Evolutionary conservation across 1,140 invertebrate genomes (phyloP).

Genomic region (Achatina immaculata): DNA sequence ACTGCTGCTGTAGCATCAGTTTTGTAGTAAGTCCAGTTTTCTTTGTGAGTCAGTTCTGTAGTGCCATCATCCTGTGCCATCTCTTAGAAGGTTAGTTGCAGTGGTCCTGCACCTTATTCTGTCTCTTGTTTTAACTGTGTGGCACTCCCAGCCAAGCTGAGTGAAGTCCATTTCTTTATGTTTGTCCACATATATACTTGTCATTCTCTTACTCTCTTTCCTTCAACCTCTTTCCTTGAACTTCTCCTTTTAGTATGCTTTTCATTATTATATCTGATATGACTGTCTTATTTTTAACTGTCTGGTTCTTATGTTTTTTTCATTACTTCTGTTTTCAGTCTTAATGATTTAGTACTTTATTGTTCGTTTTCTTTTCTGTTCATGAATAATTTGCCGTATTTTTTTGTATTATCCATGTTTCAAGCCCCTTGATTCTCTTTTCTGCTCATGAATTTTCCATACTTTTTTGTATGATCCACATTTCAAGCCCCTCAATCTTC

Average conservation of each 20-base stretch:
- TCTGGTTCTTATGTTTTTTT: too few species aligned
- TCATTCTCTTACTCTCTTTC: not conserved
- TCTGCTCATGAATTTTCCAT: too few species aligned
- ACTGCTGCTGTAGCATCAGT: slow-evolving; percentile 32
- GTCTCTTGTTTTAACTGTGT: not conserved
- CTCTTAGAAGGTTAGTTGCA: too few species aligned
- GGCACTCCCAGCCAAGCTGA: too few species aligned
- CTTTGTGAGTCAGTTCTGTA: too few species aligned
- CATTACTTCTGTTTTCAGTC: not conserved
- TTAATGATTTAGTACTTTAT: not conserved
- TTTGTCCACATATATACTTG: not conserved
- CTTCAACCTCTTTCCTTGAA: not conserved
- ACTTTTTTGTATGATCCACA: too few species aligned
- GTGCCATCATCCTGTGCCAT: too few species aligned
- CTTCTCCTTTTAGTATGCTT: not conserved
- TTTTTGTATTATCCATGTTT: too few species aligned
- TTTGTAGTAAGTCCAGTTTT: slow-evolving; percentile 38
- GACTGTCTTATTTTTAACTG: not conserved
- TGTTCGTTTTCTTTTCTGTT: not conserved
- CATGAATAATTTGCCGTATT: too few species aligned
- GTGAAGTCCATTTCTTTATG: too few species aligned
- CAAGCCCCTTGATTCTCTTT: too few species aligned
- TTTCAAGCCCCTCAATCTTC: too few species aligned
- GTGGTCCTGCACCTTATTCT: not conserved
- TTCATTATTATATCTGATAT: not conserved